These are phyloP conservation scores for Verasper variegatus DNA, from an alignment of 2,113 vertebrate species.

Conservation along the genomic window DNA sequence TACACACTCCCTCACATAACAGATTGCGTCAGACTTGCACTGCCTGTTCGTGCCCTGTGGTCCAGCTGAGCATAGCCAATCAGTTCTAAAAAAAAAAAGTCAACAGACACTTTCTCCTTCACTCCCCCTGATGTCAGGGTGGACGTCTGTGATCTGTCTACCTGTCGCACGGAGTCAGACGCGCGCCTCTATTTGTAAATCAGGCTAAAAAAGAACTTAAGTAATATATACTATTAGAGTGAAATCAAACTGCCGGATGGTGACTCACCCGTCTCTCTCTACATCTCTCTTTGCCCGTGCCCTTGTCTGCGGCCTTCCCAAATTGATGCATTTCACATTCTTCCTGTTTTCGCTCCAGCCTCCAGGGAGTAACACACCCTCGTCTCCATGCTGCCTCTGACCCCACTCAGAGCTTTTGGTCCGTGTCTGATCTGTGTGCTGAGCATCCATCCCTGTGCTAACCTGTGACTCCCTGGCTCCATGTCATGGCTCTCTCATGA, in stretches of 20 bases:
- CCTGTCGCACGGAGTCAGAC: conserved; percentile 22
- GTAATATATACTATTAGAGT: conserved; percentile 11
- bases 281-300: conserved; percentile 14
- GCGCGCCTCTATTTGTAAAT: conserved; percentile 24
- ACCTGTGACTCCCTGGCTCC: conserved; percentile 59
- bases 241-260: conserved; percentile 26
- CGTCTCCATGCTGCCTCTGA: conserved; percentile 3
- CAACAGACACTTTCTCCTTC: conserved; percentile 61
- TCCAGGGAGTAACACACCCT: conserved; percentile 28
- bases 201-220: conserved; percentile 9
- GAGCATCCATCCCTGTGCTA: conserved; percentile 43
- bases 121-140: conserved; percentile 9
- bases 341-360: conserved; percentile 33
- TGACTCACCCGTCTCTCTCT: conserved; percentile 9
- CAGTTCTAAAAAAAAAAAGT: conserved; percentile 30
- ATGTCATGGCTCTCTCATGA: conserved; percentile 31
- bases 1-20: conserved; percentile 40
- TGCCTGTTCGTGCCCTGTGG: conserved; percentile 21
- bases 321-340: conserved; percentile 48
- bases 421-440: background rate
- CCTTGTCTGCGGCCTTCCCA: conserved; percentile 39
- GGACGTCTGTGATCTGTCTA: conserved; percentile 4
- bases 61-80: conserved; percentile 25
- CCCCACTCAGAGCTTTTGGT: conserved; percentile 28
- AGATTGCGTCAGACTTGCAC: conserved; percentile 44